These are phyloP conservation scores for Microchirus variegatus DNA, from an alignment of 2,797 vertebrate genomes.

Conservation along the genomic window DNA sequence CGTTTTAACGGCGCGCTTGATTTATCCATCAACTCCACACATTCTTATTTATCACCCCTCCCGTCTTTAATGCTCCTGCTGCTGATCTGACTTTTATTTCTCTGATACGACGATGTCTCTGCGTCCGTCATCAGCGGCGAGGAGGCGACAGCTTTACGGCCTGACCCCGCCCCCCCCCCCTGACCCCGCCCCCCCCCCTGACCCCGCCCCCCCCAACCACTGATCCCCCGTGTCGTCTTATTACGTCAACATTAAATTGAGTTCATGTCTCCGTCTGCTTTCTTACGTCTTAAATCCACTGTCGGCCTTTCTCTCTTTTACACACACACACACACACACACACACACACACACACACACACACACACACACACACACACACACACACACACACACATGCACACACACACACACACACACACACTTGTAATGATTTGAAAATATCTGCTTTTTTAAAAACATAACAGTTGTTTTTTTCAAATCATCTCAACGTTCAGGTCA, in stretches of 20 bases:
- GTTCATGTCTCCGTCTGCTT: constrained; percentile 1
- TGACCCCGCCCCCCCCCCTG: not conserved
- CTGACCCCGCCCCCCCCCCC: too few relatives aligned
- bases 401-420: too few relatives aligned
- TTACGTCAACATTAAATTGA: constrained; percentile 8
- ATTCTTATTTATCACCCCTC: constrained; percentile 7
- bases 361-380: too few relatives aligned
- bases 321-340: too few relatives aligned
- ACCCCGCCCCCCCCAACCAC: constrained; percentile 1
- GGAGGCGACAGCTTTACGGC: constrained; percentile 44
- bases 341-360: too few relatives aligned
- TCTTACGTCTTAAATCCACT: constrained; percentile 6
- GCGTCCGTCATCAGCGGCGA: not conserved
- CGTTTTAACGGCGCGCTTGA: constrained; percentile 31
- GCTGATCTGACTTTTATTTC: not conserved
- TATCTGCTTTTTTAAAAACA: too few relatives aligned
- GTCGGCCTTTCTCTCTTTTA: not conserved
- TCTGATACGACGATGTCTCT: not conserved
- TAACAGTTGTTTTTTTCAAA: too few relatives aligned
- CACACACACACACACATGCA: too few relatives aligned
- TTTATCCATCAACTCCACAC: constrained; percentile 23
- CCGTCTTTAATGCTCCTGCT: constrained; percentile 5
- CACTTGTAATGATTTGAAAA: too few relatives aligned
- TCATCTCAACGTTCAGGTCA: too few relatives aligned
- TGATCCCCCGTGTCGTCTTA: constrained; percentile 15